phyloP scores from a whole-genome alignment of 2,797 vertebrate genomes.

The Pogoniulus pusillus region DNA sequence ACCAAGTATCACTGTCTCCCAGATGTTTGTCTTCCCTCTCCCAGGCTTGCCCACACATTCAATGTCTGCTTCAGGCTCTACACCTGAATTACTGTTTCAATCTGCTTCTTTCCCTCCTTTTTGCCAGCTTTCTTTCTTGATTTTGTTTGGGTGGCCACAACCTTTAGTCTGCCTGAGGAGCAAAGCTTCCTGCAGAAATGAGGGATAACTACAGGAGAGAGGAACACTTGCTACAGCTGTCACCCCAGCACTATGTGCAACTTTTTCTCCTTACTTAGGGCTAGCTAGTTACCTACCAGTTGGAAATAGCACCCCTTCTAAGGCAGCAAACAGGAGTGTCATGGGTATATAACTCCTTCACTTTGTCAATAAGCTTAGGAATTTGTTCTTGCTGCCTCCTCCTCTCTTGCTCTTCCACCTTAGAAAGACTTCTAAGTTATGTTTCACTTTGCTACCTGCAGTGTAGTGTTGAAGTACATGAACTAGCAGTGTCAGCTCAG shows the following conservation, averaged over 20 bases:
- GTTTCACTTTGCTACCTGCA: not conserved
- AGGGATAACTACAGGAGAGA: not conserved
- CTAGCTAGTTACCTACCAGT: not conserved
- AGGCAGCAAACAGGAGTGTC: not conserved
- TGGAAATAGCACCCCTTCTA: not conserved
- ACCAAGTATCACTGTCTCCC: not conserved
- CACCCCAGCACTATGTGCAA: not conserved
- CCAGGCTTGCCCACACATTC: constrained; percentile 67
- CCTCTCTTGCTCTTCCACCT: not conserved
- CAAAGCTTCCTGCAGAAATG: not conserved
- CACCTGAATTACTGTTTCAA: not conserved
- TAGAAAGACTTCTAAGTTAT: not conserved
- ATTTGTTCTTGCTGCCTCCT: not conserved
- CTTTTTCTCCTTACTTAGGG: not conserved
- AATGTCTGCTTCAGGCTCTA: not conserved
- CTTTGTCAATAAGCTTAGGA: not conserved
- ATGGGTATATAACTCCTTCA: not conserved
- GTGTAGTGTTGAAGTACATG: not conserved
- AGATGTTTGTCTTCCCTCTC: constrained; percentile 17
- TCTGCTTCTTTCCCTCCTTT: not conserved
- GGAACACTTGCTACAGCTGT: fast-evolving
- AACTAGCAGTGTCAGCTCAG: not conserved
- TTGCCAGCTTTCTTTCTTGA: not conserved
- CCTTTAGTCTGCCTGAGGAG: not conserved
- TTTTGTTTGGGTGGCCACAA: not conserved